Evolutionary conservation across 2,888 invertebrate species (phyloP).

Genomic region (Galeopsomyia nigrocyanea): DNA sequence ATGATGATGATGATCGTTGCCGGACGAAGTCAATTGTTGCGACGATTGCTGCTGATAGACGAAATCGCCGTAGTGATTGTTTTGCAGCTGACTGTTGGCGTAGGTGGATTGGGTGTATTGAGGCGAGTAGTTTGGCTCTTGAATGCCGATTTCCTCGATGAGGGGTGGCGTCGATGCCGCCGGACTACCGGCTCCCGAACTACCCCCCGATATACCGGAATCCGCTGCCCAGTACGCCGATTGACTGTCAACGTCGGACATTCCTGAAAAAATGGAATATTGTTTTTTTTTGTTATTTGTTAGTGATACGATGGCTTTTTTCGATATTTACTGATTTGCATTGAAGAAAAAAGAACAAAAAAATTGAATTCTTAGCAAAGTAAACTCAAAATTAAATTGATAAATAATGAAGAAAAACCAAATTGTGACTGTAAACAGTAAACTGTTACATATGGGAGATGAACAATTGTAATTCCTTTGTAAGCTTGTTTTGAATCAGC

Average conservation of each 20-base stretch:
- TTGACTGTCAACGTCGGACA: conserved; percentile 62
- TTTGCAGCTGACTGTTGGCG: conserved; percentile 48
- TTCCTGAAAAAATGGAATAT: conserved; percentile 35
- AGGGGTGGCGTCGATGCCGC: conserved; percentile 65
- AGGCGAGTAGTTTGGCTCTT: conserved; percentile 59
- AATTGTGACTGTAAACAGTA: no score
- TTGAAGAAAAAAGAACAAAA: neutral
- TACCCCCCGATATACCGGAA: conserved; percentile 66
- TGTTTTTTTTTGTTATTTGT: neutral
- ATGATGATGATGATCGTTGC: neutral
- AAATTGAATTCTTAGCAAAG: neutral
- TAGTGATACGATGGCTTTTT: neutral
- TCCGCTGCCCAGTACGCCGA: conserved; percentile 66
- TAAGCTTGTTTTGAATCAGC: no score
- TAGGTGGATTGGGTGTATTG: conserved; percentile 52
- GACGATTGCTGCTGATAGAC: conserved; percentile 39
- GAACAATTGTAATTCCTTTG: no score
- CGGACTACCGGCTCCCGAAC: conserved; percentile 65
- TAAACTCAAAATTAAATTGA: no score
- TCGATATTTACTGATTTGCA: neutral
- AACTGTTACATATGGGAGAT: no score
- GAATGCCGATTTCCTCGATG: conserved; percentile 65
- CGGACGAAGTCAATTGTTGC: conserved; percentile 22
- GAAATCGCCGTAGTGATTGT: conserved; percentile 41
- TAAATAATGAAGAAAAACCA: conserved; percentile 2